These are phyloP conservation scores for Temnothorax longispinosus DNA, from an alignment of 1,140 invertebrate genomes.

Conservation along the genomic window DNA sequence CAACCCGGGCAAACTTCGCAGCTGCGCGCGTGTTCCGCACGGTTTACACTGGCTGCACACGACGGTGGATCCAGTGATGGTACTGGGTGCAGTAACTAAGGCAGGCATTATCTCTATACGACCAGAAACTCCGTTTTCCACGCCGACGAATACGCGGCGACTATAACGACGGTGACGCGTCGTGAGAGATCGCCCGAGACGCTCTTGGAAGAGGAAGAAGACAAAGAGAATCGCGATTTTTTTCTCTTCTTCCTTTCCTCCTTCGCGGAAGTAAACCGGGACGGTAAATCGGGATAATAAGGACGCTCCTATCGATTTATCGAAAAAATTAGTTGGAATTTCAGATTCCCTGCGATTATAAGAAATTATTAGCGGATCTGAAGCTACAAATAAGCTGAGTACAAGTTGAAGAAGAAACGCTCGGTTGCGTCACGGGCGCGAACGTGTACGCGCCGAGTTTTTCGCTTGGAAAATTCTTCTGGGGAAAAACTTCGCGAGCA, in stretches of 20 bases:
- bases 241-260: background rate
- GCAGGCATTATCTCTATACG: conserved; percentile 35
- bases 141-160: background rate
- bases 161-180: background rate
- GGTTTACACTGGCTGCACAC: conserved; percentile 14
- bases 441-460: background rate
- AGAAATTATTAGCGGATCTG: background rate
- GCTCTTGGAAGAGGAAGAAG: no score
- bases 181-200: background rate
- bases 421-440: background rate
- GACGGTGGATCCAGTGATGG: background rate
- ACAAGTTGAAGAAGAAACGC: background rate
- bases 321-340: background rate
- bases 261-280: background rate
- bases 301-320: background rate
- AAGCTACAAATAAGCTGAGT: background rate
- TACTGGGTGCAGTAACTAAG: background rate
- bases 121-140: conserved; percentile 30
- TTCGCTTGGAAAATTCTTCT: background rate
- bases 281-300: background rate
- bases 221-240: background rate
- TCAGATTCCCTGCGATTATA: background rate
- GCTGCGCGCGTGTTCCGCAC: conserved; percentile 33
- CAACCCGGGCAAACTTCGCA: conserved; percentile 46
- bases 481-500: background rate